phyloP scores from a whole-genome alignment of 2,113 vertebrate genomes.

The Axis porcinus region DNA sequence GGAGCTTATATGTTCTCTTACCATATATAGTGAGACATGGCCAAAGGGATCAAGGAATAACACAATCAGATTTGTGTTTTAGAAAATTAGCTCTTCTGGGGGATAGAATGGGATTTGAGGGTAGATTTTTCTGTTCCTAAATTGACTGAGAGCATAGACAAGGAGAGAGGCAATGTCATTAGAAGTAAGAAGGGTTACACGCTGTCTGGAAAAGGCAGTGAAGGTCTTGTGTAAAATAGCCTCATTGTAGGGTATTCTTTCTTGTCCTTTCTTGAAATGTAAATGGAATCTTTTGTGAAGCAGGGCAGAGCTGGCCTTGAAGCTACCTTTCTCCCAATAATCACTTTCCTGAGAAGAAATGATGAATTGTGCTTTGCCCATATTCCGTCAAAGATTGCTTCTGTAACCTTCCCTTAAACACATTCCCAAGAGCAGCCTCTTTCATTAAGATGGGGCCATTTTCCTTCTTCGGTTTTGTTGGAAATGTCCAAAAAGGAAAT shows the following conservation, averaged over 20 bases:
- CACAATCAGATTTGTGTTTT: background rate
- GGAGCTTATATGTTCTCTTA: background rate
- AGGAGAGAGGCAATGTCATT: constrained; percentile 11
- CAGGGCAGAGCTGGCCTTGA: constrained; percentile 42
- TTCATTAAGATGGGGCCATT: constrained; percentile 62
- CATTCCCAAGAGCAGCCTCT: constrained; percentile 42
- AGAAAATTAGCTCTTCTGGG: background rate
- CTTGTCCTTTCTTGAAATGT: constrained; percentile 38
- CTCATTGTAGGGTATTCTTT: background rate
- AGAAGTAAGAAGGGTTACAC: background rate
- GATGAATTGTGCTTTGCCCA: constrained; percentile 46
- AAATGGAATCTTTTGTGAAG: constrained; percentile 51
- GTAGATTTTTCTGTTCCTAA: background rate
- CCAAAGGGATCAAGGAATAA: background rate
- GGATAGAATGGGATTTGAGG: background rate
- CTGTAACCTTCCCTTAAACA: constrained; percentile 54
- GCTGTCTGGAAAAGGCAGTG: background rate
- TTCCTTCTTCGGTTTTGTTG: constrained; percentile 48
- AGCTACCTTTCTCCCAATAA: constrained; percentile 52
- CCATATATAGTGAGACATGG: background rate
- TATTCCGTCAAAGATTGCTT: constrained; percentile 58
- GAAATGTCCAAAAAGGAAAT: constrained; percentile 66
- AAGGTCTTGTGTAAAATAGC: constrained; percentile 8
- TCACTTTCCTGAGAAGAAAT: constrained; percentile 48
- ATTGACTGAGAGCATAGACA: background rate